These are phyloP conservation scores for Illadopsis cleaveri DNA, from an alignment of 2,113 vertebrate genomes.

Conservation along the genomic window DNA sequence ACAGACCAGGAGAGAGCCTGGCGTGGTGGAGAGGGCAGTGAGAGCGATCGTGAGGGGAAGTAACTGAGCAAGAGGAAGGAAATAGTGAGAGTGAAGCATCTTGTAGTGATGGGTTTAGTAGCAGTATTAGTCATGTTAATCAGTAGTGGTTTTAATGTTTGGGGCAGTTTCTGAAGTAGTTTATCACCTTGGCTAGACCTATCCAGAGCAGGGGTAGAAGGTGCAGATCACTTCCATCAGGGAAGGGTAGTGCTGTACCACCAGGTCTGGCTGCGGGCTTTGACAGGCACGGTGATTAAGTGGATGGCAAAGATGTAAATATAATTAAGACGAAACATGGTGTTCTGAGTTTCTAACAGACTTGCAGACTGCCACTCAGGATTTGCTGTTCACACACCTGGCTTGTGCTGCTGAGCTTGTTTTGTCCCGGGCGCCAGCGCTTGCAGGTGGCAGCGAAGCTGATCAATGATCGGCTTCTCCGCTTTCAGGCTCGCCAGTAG, in stretches of 20 bases:
- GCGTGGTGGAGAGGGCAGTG: accelerated
- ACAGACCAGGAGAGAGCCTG: accelerated
- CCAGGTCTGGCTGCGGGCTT: not conserved
- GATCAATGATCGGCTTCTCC: not conserved
- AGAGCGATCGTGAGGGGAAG: not conserved
- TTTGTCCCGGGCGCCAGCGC: not conserved
- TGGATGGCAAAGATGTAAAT: not conserved
- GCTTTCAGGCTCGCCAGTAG: not conserved
- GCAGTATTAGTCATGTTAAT: not conserved
- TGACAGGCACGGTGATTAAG: not conserved
- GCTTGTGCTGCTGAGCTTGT: not conserved
- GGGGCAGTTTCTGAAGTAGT: not conserved
- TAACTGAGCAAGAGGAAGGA: not conserved
- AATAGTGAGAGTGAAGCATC: not conserved
- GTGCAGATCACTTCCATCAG: not conserved
- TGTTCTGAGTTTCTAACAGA: not conserved
- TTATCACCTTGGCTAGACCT: not conserved
- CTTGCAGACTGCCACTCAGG: not conserved
- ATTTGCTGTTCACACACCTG: not conserved
- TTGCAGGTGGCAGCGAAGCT: not conserved
- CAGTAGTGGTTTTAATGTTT: not conserved
- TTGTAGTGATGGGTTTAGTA: not conserved
- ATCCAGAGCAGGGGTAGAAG: not conserved
- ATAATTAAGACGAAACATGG: not conserved
- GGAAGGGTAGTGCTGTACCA: accelerated